Base-by-base conservation (phyloP, 2,888 invertebrate genomes). In the Machimus rusticus region DNA sequence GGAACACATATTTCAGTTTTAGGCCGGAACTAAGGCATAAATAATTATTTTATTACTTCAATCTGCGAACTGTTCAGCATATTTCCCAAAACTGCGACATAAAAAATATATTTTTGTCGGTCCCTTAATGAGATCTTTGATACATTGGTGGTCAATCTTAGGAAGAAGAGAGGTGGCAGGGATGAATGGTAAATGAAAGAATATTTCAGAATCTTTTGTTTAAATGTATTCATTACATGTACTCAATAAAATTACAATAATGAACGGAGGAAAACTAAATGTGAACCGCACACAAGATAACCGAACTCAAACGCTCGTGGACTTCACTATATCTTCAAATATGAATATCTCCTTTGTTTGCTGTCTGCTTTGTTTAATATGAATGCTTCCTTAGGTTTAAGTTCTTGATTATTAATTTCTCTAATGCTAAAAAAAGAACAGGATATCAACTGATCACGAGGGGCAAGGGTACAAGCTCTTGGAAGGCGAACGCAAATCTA, bases 201-300 rank as follows among this genome's bases (percentile, higher is more conserved):
- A 76, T n/a, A 86, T 74, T 88, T 77, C 66, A 66, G 66, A 76
- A 76, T 86, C 74, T 51, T 86, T 86, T 55, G 76, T 74, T 66
- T 82, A 81, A 66, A 87, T 81, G 74, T 82, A 87, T 81, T 87
- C 81, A 82, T 81, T 87, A 86, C 84, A 84, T 74, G 51, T 84
- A 84, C 84, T 84, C 51, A 66, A 66, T 84, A 84, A 84, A 84
- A 84, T 84, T 84, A 84, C 84, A 66, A 74, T 82, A 82, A 57
- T 37, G 39, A 84, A 66, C 66, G 66, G 57, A 84, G 66, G 82
- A 37, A 66, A 84, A 57, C 74, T 37, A 37, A 84, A 66, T 81
- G 57, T 84, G 43, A 84, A 84, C 84, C 66, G 84, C 84, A 84
- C 84, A 84, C 84, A 74, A 84, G 84, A 84, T 84, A 84, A 66